phyloP scores from a whole-genome alignment of 2,113 vertebrate species.

The Pitta sordida region DNA sequence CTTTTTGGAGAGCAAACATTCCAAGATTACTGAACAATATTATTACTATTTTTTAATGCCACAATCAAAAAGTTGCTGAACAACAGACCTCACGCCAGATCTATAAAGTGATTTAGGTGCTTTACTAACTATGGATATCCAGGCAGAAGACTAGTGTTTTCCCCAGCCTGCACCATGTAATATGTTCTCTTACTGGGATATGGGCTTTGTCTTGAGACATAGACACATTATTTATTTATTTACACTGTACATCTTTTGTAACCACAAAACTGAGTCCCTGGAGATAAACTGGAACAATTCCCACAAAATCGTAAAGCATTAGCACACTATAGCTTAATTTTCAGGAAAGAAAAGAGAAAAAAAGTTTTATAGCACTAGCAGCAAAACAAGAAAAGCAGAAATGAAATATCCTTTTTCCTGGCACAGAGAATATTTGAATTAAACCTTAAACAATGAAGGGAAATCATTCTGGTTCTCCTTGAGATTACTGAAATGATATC shows the following conservation, averaged over 20 bases:
- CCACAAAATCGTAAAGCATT: background rate
- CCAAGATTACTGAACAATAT: background rate
- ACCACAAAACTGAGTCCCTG: background rate
- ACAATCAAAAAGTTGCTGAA: background rate
- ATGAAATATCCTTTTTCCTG: conserved; percentile 58
- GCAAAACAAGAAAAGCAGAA: conserved; percentile 1
- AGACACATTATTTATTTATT: background rate
- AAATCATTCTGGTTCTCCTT: conserved; percentile 62
- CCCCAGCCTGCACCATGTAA: background rate
- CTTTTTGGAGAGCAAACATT: background rate
- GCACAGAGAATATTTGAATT: conserved; percentile 15
- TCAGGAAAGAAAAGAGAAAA: background rate
- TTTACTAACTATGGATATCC: background rate
- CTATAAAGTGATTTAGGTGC: background rate
- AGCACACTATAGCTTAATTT: background rate
- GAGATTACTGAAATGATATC: conserved; percentile 27
- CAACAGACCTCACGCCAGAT: background rate
- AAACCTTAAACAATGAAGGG: conserved; percentile 68
- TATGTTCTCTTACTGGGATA: background rate
- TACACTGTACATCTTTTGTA: background rate
- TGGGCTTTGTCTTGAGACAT: background rate
- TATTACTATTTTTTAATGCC: background rate
- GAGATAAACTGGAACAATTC: conserved; percentile 6
- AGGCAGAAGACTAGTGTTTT: background rate
- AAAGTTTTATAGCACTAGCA: conserved; percentile 4